phyloP scores from a whole-genome alignment of 2,797 vertebrate genomes.

The Bradypodion ventrale region DNA sequence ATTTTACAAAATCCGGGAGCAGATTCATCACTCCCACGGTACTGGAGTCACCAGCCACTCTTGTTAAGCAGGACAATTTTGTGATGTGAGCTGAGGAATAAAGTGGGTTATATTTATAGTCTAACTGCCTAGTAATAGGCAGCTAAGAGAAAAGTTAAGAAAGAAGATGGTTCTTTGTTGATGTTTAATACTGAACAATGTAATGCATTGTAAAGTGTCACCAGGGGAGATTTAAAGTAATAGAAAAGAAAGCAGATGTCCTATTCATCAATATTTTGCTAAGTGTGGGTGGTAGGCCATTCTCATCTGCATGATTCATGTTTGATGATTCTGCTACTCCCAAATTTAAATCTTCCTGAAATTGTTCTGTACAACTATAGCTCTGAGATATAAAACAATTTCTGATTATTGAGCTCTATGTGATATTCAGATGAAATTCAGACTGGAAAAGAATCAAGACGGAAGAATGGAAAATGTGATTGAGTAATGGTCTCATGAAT shows the following conservation, averaged over 20 bases:
- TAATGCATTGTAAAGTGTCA: not conserved
- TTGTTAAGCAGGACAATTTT: not conserved
- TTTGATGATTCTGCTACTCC: not conserved
- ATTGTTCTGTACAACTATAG: not conserved
- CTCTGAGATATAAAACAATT: not conserved
- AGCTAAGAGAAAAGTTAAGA: conserved; percentile 4
- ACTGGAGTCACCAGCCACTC: not conserved
- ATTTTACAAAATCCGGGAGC: too few species aligned
- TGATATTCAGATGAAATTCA: not conserved
- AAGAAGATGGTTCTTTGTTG: not conserved
- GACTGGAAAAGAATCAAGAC: conserved; percentile 17
- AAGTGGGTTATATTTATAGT: not conserved
- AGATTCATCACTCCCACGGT: too few species aligned
- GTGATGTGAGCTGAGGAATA: not conserved
- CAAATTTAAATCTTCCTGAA: not conserved
- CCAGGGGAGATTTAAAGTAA: not conserved
- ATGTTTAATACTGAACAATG: not conserved
- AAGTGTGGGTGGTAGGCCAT: too few species aligned
- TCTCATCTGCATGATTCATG: not conserved
- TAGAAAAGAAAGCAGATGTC: not conserved
- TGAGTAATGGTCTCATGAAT: conserved; percentile 18
- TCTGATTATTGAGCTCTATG: not conserved
- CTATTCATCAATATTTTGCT: not conserved
- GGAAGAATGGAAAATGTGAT: conserved; percentile 14
- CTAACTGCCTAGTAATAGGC: not conserved